Percentiles rank a stretch among this genome's conserved stretches.
phyloP scores from a whole-genome alignment of 1,140 invertebrate species.

The Charaxes varanes region DNA sequence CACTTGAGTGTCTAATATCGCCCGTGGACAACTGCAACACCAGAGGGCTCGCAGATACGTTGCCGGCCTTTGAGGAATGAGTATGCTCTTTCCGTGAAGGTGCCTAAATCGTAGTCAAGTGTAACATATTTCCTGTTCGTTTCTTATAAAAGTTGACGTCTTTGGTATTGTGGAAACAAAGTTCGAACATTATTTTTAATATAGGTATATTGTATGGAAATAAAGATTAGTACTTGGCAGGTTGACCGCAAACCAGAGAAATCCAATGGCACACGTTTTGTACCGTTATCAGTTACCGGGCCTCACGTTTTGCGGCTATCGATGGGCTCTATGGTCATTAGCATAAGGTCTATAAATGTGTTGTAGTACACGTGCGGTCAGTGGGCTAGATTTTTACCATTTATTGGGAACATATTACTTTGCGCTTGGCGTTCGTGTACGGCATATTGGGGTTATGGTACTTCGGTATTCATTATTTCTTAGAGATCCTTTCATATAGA shows the following conservation, averaged over 20 bases:
- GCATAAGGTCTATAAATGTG: slow-evolving; percentile 9
- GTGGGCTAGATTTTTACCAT: slow-evolving; percentile 60
- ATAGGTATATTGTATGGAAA: no score
- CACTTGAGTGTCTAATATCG: no score
- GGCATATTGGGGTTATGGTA: slow-evolving; percentile 11
- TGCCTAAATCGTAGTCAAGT: no score
- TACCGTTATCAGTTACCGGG: slow-evolving; percentile 18
- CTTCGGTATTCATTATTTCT: background rate
- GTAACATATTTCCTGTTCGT: no score
- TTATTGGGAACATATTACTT: slow-evolving; percentile 43
- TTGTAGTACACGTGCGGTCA: slow-evolving; percentile 25
- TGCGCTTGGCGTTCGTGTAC: slow-evolving; percentile 13
- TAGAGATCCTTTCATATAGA: background rate
- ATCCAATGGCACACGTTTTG: slow-evolving; percentile 17
- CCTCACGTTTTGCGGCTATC: slow-evolving; percentile 1
- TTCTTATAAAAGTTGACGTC: no score
- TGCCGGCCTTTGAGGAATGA: no score
- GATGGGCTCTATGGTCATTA: slow-evolving; percentile 12
- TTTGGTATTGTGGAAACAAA: no score
- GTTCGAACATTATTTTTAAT: no score
- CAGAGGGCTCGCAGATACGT: no score
- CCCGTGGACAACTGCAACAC: no score
- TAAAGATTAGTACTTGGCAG: background rate
- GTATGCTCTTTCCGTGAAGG: no score
- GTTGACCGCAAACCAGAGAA: slow-evolving; percentile 7